Base-by-base conservation (phyloP, 2,797 vertebrate species). In the Onychomys torridus region DNA sequence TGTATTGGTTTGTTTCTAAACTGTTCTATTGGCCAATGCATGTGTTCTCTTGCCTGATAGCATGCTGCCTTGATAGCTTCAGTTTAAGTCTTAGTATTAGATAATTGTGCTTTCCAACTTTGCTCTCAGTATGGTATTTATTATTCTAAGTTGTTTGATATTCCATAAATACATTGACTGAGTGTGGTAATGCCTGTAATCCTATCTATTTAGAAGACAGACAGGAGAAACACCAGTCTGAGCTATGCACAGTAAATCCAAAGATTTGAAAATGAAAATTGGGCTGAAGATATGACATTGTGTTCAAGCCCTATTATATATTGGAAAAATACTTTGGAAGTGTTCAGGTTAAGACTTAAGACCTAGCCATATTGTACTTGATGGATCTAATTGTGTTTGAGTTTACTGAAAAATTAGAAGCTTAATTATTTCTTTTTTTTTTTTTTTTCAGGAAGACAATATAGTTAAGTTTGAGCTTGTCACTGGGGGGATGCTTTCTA, bases 331-430 rank as follows among this genome's bases (percentile, higher is more conserved):
- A 57, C 49, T 69, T 92, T 76, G 61, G 49, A 93, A 96, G 13
- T 40, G 85, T 52, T 49, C 40, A n/a, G 6, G 43, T 17, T 21
- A 57, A 94, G 32, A 85, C 27, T 90, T 19, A 57, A 94, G 32
- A 85, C 27, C 88, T 19, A 75, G 21, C 89, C 46, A 52, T 93
- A 52, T 78, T 93, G 3, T 88, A 3, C 77, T 43, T 90, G 37
- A 83, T 84, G 25, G 14, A 82, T 91, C 32, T 89, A 89, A 46
- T 40, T 88, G 0, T 89, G 55, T 93, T 89, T 86, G 21, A 75
- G 85, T 17, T 52, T 94, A 95, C 90, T 91, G 52, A 57, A 86
- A 29, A 95, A 49, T 85, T 79, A 91, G 90, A 92, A 88, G 95
- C 59, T 88, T 76, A 71, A 67, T 94, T 71, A 34, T 52, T 69